Evolutionary conservation across 2,888 invertebrate genomes (phyloP).

Genomic region (Pristionchus maxplancki): DNA sequence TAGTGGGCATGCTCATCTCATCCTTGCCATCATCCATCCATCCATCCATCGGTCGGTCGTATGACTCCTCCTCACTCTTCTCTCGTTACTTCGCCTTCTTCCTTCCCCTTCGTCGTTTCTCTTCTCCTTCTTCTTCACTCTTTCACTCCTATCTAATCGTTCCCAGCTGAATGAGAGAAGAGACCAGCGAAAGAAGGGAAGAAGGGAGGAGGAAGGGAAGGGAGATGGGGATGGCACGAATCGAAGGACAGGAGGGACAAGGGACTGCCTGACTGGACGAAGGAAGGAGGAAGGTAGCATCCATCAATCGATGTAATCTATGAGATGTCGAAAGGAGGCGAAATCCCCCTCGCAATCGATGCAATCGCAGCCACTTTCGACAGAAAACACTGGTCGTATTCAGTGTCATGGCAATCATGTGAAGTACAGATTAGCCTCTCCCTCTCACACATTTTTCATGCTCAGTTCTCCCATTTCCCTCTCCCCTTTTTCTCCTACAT

Average conservation of each 20-base stretch:
- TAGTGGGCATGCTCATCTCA: not conserved
- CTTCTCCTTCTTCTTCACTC: constrained; percentile 44
- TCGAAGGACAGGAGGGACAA: constrained; percentile 10
- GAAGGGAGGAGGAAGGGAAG: constrained; percentile 21
- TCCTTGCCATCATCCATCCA: constrained; percentile 17
- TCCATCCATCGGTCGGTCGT: constrained; percentile 21
- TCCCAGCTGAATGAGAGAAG: constrained; percentile 39
- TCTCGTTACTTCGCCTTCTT: constrained; percentile 8
- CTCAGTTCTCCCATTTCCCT: constrained; percentile 2
- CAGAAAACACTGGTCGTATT: not conserved
- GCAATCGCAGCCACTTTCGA: not conserved
- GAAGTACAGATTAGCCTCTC: constrained; percentile 15
- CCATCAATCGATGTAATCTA: not conserved
- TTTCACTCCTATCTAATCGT: constrained; percentile 43
- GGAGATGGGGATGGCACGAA: constrained; percentile 6
- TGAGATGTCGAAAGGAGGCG: not conserved
- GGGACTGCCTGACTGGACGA: not conserved
- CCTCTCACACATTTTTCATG: not conserved
- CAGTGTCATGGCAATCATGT: not conserved
- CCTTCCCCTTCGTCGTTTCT: constrained; percentile 2
- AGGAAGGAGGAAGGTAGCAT: not conserved
- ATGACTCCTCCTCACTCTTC: constrained; percentile 23
- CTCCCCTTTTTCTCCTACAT: not conserved
- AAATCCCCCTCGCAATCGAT: not conserved
- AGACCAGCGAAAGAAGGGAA: constrained; percentile 24